Evolutionary conservation across 1,140 invertebrate species (phyloP), one percentile per base, ranked within the genome.

Genomic region (Cyclargus thomasi): DNA sequence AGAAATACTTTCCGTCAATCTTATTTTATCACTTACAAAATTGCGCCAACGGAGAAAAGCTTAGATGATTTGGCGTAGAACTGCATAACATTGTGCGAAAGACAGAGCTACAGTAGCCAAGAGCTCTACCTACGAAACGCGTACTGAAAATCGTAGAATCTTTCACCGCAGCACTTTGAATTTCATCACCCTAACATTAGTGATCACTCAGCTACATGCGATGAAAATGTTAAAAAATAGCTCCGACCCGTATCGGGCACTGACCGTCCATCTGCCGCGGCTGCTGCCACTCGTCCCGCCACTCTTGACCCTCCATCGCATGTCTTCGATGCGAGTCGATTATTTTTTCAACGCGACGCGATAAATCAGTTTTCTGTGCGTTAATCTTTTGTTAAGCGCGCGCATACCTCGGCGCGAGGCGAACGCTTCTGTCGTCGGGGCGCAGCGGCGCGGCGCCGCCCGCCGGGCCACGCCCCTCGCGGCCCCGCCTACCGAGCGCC

Each of bases 251-350:
- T 23, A n/a, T 53, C 22, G n/a, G 53, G 53, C 70, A 88, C 86
- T 87, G 78, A 89, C 86, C 86, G 80, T 89, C 86, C 68, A 84
- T 72, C 73, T 85, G 85, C 62, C 85, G 78, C 69, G 79, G 83
- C 75, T 86, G 86, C 55, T 86, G 85, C 86, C 86, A 89, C 67
- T 88, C 86, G 67, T 79, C 82, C 69, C 86, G 82, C 86, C 86
- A 89, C 70, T 88, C 86, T 73, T 89, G 86, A 77, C 86, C 83
- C 81, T 89, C 86, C 86, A 89, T 89, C 76, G 79, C 83, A 82
- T 83, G 69, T 80, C 82, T 77, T 79, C 73, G 55, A 53, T 78
- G 71, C 64, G 68, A 71, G 75, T 69, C 80, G 81, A 84, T 88
- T 85, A 85, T 86, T 87, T 87, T 89, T 86, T 89, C 86, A 87